Evolutionary conservation across 2,888 invertebrate species (phyloP), one percentile per base, ranked within the genome.

Genomic region (Eupithecia subfuscata): DNA sequence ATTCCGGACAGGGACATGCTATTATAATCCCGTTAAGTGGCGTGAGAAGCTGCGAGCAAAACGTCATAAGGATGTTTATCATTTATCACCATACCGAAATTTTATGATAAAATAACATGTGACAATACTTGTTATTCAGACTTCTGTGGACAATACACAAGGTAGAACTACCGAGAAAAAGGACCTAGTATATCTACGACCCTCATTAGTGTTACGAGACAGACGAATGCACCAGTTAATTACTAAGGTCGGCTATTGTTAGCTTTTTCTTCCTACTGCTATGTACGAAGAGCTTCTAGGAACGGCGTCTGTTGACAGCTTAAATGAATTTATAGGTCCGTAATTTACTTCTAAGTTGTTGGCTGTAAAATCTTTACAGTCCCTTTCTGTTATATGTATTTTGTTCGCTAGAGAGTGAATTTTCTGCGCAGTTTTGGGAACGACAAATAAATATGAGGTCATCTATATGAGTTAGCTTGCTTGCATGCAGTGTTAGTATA

Each of bases 311-410:
- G 65, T 43, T 56, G 56, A 69, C 69, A 71, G 63, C 16, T 72
- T 52, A 69, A 34, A 75, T 72, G 48, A 71, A 71, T 60, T 60
- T 60, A 60, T 60, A 60, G 60, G 22, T 25, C 60, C 25, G 60
- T 60, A 25, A 75, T 75, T 69, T 72, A 75, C 74, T 60, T 71
- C 64, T 45, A 40, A 45, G 45, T 67, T 68, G 70, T 48, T 60
- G 45, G 60, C 64, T 64, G 63, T 71, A 71, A 76, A 76, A 73
- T 71, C 22, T 73, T 71, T 68, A 73, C 43, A 71, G 68, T 69
- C 52, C 71, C 67, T 34, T 60, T 43, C 18, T 73, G 40, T 67
- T 14, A 65, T 56, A n/a, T 48, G 25, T 70, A 60, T 60, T 25
- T 60, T 60, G 60, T 71, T 76, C 68, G 71, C 45, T 67, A 60